Conservation (phyloP, 2,888 invertebrate genomes). For the Oscheius myriophilus region DNA sequence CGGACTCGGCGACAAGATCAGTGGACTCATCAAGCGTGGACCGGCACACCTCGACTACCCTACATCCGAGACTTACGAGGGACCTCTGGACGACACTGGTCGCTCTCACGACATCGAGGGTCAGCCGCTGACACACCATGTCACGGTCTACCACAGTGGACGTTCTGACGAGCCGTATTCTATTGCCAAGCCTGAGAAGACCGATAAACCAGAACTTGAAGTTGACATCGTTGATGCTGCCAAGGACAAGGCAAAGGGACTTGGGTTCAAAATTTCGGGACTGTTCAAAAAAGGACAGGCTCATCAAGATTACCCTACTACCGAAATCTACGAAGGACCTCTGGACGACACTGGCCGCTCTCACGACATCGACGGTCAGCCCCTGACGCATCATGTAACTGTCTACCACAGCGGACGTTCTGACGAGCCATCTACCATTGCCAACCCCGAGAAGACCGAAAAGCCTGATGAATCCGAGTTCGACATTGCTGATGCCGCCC, state of each 20-base stretch:
- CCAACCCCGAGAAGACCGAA: neutral
- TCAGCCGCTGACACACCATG: constrained; percentile 29
- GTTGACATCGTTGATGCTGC: constrained; percentile 2
- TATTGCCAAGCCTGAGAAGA: constrained; percentile 12
- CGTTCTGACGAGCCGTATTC: constrained; percentile 6
- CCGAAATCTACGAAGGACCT: constrained; percentile 38
- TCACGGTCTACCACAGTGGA: constrained; percentile 29
- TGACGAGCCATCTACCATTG: constrained; percentile 25
- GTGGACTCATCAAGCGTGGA: constrained; percentile 36
- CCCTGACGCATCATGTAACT: constrained; percentile 36
- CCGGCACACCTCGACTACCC: constrained; percentile 47
- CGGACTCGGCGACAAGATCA: constrained; percentile 29
- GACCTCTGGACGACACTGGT: constrained; percentile 7
- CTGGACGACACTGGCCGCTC: constrained; percentile 28
- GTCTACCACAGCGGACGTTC: constrained; percentile 40
- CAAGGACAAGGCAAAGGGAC: neutral
- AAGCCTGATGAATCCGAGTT: neutral
- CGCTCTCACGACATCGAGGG: constrained; percentile 25
- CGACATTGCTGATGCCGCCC: constrained; percentile 36
- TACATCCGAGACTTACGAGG: constrained; percentile 12
- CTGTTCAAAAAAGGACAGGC: constrained; percentile 38
- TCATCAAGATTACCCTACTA: constrained; percentile 46
- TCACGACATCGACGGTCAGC: constrained; percentile 34
- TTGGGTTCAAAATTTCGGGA: constrained; percentile 35
- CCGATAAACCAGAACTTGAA: neutral